Evolutionary conservation across 2,113 vertebrate species (phyloP).

Genomic region (Psilopogon haemacephalus): DNA sequence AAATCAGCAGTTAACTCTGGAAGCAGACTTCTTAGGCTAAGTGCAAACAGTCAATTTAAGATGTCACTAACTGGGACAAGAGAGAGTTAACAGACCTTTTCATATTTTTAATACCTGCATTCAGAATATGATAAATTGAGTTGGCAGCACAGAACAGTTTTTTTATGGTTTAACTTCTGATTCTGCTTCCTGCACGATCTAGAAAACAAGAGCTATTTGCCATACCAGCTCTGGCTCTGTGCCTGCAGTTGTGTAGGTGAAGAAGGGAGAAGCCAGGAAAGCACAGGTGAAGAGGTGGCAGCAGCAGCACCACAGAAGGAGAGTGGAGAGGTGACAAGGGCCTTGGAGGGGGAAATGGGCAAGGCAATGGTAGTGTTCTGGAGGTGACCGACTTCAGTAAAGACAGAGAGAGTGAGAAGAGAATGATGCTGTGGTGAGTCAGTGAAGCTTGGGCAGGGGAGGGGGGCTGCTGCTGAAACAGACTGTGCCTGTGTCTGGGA

Average conservation of each 20-base stretch:
- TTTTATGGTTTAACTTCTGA: not conserved
- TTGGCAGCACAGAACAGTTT: not conserved
- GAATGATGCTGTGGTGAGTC: not conserved
- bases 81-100: not conserved
- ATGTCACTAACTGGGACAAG: not conserved
- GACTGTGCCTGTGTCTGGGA: not conserved
- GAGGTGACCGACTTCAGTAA: not conserved
- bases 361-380: not conserved
- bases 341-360: not conserved
- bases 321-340: not conserved
- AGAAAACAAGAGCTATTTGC: not conserved
- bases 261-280: not conserved
- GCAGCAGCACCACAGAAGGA: not conserved
- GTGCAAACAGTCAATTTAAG: not conserved
- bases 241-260: not conserved
- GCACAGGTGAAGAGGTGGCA: not conserved
- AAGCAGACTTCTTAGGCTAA: not conserved
- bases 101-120: slow-evolving; percentile 8
- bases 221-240: not conserved
- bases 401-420: not conserved
- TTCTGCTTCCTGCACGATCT: not conserved
- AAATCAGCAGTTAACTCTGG: not conserved
- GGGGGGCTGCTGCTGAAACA: not conserved
- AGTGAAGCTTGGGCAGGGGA: not conserved
- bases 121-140: not conserved